These are phyloP conservation scores for Arnoldichthys spilopterus DNA, from an alignment of 2,797 vertebrate genomes.

Conservation along the genomic window DNA sequence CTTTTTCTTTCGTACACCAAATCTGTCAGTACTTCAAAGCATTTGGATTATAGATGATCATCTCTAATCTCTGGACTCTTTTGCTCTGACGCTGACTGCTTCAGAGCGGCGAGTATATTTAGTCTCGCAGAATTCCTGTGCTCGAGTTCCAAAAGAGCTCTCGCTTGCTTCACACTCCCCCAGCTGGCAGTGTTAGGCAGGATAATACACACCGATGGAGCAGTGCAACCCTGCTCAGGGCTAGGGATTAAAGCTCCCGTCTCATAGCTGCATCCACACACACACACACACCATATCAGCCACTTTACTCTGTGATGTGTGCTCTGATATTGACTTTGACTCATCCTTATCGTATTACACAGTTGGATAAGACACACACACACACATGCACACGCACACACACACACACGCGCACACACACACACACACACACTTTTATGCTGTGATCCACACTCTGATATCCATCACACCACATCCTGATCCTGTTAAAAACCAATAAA, in stretches of 20 bases:
- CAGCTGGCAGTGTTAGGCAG: constrained; percentile 49
- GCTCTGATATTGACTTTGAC: constrained; percentile 12
- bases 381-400: no score
- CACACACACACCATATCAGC: constrained; percentile 36
- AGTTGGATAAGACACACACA: constrained; percentile 74
- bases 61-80: constrained; percentile 53
- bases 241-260: constrained; percentile 76
- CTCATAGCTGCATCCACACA: constrained; percentile 39
- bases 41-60: constrained; percentile 57
- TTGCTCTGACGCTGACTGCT: constrained; percentile 35
- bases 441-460: constrained; percentile 73
- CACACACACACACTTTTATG: constrained; percentile 63
- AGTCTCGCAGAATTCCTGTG: constrained; percentile 59
- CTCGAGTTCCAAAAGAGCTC: constrained; percentile 49
- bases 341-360: constrained; percentile 70
- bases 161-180: constrained; percentile 45
- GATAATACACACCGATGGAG: constrained; percentile 64
- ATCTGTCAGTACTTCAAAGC: constrained; percentile 11
- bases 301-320: constrained; percentile 21
- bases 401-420: no score
- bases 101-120: constrained; percentile 67
- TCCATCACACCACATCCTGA: constrained; percentile 76
- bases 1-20: not conserved
- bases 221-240: constrained; percentile 80
- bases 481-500: constrained; percentile 82